Evolutionary conservation across 2,797 vertebrate species (phyloP).

Genomic region (Cygnus olor): DNA sequence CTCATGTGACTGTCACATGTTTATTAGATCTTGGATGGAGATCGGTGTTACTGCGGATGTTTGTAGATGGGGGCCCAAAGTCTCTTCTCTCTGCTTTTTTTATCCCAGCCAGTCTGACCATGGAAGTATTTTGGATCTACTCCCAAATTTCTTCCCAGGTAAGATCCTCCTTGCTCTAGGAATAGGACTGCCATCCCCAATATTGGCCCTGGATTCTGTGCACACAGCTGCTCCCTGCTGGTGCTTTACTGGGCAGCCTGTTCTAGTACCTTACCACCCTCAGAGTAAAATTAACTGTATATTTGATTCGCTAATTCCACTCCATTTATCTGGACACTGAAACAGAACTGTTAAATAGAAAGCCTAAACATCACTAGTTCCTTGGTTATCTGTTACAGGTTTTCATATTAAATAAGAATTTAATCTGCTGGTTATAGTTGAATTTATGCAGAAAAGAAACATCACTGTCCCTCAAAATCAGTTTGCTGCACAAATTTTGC

Average conservation of each 20-base stretch:
- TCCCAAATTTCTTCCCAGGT: neutral
- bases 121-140: neutral
- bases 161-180: neutral
- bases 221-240: neutral
- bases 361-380: neutral
- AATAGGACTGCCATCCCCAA: neutral
- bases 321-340: neutral
- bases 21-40: neutral
- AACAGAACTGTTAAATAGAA: neutral
- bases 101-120: accelerated
- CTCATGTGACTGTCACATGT: neutral
- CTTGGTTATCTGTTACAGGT: neutral
- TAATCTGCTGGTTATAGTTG: neutral
- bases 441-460: neutral
- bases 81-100: neutral
- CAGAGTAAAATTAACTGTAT: no score
- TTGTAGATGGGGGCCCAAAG: neutral
- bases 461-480: neutral
- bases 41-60: neutral
- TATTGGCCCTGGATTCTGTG: neutral
- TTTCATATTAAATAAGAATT: neutral
- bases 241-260: neutral
- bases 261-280: no score
- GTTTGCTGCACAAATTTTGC: neutral
- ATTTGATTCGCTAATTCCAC: neutral